These are phyloP conservation scores for Leucopsar rothschildi DNA, from an alignment of 2,113 vertebrate species.

Conservation along the genomic window DNA sequence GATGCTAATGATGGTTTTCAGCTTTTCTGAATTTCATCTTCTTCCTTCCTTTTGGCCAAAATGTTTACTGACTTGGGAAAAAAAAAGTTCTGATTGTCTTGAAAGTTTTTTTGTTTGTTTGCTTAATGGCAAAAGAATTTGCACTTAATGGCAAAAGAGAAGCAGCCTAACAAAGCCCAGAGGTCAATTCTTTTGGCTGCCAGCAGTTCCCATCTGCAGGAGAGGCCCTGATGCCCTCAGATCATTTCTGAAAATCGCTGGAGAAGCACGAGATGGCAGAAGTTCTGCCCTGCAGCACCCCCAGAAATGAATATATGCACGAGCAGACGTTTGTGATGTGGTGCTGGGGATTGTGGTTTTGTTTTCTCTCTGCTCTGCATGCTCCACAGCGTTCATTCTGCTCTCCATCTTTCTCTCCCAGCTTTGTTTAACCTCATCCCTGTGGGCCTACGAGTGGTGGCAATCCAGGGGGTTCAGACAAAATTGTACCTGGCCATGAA, in stretches of 20 bases:
- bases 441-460: constrained; percentile 97
- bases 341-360: background rate
- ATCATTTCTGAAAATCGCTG: background rate
- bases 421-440: constrained; percentile 99
- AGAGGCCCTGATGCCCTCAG: background rate
- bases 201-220: background rate
- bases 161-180: accelerated
- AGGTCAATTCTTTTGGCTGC: background rate
- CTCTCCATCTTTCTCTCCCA: constrained; percentile 64
- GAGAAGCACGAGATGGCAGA: accelerated
- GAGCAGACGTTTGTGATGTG: background rate
- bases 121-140: too few species aligned
- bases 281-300: background rate
- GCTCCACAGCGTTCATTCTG: constrained; percentile 5
- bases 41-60: background rate
- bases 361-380: background rate
- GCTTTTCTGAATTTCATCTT: background rate
- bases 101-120: background rate
- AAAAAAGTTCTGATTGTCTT: background rate
- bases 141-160: too few species aligned
- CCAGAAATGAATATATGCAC: background rate
- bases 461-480: constrained; percentile 98
- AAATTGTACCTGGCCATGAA: constrained; percentile 99
- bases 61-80: background rate
- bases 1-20: background rate